Percentiles rank a stretch among this genome's conserved stretches.
phyloP scores from a whole-genome alignment of 2,113 vertebrate species.

The Tursiops truncatus region DNA sequence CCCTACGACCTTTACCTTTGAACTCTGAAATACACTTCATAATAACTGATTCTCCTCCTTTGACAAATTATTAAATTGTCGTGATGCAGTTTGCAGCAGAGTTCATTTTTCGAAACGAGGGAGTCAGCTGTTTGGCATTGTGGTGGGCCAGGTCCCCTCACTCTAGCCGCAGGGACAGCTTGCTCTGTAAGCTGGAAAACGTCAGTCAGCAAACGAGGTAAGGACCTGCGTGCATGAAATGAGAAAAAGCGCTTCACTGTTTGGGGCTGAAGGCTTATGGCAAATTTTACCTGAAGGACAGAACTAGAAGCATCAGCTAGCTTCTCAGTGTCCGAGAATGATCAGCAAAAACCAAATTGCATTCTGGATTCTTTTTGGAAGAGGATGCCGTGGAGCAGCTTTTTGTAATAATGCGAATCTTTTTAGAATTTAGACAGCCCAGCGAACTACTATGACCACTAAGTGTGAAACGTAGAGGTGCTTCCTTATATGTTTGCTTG shows the following conservation, averaged over 20 bases:
- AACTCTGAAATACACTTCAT: slow-evolving; percentile 78
- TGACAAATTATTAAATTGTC: slow-evolving; percentile 85
- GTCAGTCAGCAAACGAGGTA: slow-evolving; percentile 76
- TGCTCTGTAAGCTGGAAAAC: slow-evolving; percentile 84
- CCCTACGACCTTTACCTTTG: slow-evolving; percentile 80
- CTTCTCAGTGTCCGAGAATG: not conserved
- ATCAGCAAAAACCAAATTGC: not conserved
- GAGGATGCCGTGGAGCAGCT: not conserved
- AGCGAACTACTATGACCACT: not conserved
- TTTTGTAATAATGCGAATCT: not conserved
- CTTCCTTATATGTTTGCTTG: not conserved
- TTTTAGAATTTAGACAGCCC: not conserved
- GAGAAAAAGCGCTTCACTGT: not conserved
- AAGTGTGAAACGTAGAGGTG: not conserved
- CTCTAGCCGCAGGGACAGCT: slow-evolving; percentile 67
- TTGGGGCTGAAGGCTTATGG: not conserved
- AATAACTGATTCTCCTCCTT: slow-evolving; percentile 77
- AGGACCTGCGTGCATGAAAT: slow-evolving; percentile 71
- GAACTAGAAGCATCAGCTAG: not conserved
- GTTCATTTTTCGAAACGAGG: slow-evolving; percentile 84
- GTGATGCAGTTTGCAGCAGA: slow-evolving; percentile 76
- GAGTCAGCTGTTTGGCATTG: slow-evolving; percentile 82
- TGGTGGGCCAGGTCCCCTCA: slow-evolving; percentile 39
- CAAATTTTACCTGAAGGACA: not conserved
- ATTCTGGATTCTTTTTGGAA: not conserved